Base-by-base conservation (phyloP, 2,113 vertebrate species). In the Grammomys dolichurus region DNA sequence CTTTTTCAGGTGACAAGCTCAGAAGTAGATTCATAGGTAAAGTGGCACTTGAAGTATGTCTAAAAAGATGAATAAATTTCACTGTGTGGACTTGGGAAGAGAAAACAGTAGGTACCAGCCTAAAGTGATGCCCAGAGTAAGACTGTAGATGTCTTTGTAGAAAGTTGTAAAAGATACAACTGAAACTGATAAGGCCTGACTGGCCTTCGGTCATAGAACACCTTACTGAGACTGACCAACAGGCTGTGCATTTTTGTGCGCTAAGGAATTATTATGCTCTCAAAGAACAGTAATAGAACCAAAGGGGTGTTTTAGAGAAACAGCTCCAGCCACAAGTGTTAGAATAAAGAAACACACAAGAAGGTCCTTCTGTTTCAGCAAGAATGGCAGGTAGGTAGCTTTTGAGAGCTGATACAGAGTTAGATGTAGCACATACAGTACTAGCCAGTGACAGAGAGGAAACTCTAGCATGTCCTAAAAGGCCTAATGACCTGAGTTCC, bases 11-110 rank as follows among this genome's bases (percentile, higher is more conserved):
- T 69, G 26, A 51, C 48, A 24, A 85, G 75, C 85, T 90, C 3
- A 67, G 43, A 67, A 43, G 56, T 51, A 73, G 9, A 67, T 90
- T 56, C 40, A 13, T 48, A 43, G 31, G 36, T 76, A 60, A 90
- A 89, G 31, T 20, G 73, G 9, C 69, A 67, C 26, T 95, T 92
- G 31, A 78, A 75, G 31, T 76, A 43, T 54, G 36, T 63, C 70
- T 69, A 76, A 72, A 86, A 94, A 87, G 65, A 87, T 70, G 75
- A 67, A n/a, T 67, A 58, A 14, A 54, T 95, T 75, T 94, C 78
- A 84, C 26, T 82, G 1, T 82, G 16, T 91, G 78, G 65, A 60
- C 87, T 84, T 58, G 84, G 22, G 48, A 94, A 51, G 60, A 43
- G 82, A 93, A 87, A 40, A n/a, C 22, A 91, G 26, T 82, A 56